These are phyloP conservation scores for Acrossocheilus wenchowensis DNA, from an alignment of 2,797 vertebrate species.

Conservation along the genomic window DNA sequence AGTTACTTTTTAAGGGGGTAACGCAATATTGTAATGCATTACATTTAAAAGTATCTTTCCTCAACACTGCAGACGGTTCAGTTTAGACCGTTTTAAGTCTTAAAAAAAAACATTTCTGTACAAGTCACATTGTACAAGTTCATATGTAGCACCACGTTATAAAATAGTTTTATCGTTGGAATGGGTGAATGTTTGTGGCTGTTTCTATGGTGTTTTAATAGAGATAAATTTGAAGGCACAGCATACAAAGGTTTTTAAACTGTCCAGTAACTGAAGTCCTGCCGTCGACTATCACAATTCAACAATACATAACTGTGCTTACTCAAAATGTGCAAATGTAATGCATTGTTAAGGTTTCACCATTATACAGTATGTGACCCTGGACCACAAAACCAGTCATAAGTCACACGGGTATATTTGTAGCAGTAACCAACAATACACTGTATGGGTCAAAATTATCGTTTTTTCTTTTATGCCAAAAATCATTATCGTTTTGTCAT, in stretches of 20 bases:
- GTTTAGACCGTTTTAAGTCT: background rate
- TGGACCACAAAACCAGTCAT: too few relatives aligned
- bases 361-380: background rate
- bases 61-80: background rate
- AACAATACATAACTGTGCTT: background rate
- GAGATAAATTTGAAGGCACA: background rate
- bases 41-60: too few relatives aligned
- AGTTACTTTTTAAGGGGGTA: too few relatives aligned
- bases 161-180: background rate
- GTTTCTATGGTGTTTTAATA: background rate
- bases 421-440: too few relatives aligned
- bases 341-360: background rate
- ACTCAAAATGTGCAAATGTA: background rate
- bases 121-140: background rate
- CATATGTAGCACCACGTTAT: background rate
- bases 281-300: background rate
- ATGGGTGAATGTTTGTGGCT: background rate
- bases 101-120: too few relatives aligned
- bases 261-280: background rate
- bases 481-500: background rate
- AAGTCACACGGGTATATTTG: too few relatives aligned
- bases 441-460: too few relatives aligned
- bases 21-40: too few relatives aligned
- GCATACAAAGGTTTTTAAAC: background rate
- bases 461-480: too few relatives aligned